Conservation (phyloP, 1,140 invertebrate genomes). For the Chrysoperla carnea region DNA sequence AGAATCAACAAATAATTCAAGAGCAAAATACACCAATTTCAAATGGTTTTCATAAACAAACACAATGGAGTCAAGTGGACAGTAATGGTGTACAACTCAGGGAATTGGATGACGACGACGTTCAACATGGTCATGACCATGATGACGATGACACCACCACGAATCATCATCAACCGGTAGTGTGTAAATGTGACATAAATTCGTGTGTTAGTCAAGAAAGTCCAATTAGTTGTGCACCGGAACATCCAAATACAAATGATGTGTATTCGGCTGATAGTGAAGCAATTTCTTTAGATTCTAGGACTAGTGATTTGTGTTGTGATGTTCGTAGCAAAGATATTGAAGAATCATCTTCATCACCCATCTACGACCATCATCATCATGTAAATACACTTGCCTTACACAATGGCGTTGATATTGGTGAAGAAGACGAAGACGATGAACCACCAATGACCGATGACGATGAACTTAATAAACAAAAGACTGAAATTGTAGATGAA, state of each 20-base stretch:
- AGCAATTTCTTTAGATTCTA: constrained; percentile 28
- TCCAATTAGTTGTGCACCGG: constrained; percentile 28
- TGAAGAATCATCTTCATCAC: background rate
- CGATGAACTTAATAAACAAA: constrained; percentile 27
- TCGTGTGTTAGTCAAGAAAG: constrained; percentile 34
- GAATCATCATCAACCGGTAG: constrained; percentile 5
- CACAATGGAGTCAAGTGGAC: constrained; percentile 24
- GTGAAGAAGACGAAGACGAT: background rate
- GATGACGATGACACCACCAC: background rate
- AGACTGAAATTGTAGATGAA: constrained; percentile 31
- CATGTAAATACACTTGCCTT: too few relatives aligned
- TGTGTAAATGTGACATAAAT: constrained; percentile 36
- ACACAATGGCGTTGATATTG: too few relatives aligned
- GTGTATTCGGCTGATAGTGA: constrained; percentile 27
- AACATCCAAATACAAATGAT: constrained; percentile 9
- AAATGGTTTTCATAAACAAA: constrained; percentile 23
- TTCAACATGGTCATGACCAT: constrained; percentile 13
- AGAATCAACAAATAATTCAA: constrained; percentile 23
- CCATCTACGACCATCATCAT: background rate
- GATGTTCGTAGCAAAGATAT: constrained; percentile 20
- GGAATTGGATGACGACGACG: constrained; percentile 28
- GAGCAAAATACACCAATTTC: constrained; percentile 13
- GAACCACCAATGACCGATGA: constrained; percentile 14
- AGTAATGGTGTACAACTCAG: constrained; percentile 20
- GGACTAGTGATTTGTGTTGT: constrained; percentile 30